These are phyloP conservation scores for Phalera bucephala DNA, from an alignment of 2,888 invertebrate species.

Conservation along the genomic window DNA sequence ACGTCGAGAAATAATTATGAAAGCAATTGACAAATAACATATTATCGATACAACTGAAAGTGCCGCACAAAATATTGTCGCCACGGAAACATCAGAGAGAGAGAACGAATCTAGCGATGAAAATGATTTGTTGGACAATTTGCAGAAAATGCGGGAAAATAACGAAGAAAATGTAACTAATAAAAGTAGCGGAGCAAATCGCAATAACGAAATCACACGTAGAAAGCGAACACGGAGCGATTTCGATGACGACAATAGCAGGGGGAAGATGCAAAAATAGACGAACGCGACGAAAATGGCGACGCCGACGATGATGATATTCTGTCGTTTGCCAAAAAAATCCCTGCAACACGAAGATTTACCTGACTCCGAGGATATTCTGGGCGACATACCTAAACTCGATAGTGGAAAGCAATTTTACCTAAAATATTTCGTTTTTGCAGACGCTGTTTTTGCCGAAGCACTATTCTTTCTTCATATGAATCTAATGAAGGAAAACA, in stretches of 20 bases:
- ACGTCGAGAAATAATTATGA: slow-evolving; percentile 79
- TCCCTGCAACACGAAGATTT: slow-evolving; percentile 59
- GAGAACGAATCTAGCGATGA: slow-evolving; percentile 58
- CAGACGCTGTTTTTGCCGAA: no score
- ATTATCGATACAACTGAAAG: slow-evolving; percentile 43
- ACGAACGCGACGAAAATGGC: slow-evolving; percentile 46
- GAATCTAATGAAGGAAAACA: no score
- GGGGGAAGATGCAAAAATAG: slow-evolving; percentile 64
- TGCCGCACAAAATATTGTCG: slow-evolving; percentile 4
- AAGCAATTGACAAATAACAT: slow-evolving; percentile 80
- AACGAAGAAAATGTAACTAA: slow-evolving; percentile 26
- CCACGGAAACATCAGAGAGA: slow-evolving; percentile 15
- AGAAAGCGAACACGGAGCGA: slow-evolving; percentile 67
- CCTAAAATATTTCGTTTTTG: no score
- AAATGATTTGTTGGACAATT: slow-evolving; percentile 68
- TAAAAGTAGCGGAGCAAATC: slow-evolving; percentile 23
- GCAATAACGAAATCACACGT: slow-evolving; percentile 21
- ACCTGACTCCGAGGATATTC: slow-evolving; percentile 68
- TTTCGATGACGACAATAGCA: slow-evolving; percentile 47
- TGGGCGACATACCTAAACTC: slow-evolving; percentile 47
- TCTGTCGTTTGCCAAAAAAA: slow-evolving; percentile 71
- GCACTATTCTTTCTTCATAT: no score
- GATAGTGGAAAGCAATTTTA: slow-evolving; percentile 51
- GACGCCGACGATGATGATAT: slow-evolving; percentile 59
- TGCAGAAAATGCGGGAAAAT: slow-evolving; percentile 61